phyloP scores from a whole-genome alignment of 2,888 invertebrate genomes.

The Eupithecia centaureata region DNA sequence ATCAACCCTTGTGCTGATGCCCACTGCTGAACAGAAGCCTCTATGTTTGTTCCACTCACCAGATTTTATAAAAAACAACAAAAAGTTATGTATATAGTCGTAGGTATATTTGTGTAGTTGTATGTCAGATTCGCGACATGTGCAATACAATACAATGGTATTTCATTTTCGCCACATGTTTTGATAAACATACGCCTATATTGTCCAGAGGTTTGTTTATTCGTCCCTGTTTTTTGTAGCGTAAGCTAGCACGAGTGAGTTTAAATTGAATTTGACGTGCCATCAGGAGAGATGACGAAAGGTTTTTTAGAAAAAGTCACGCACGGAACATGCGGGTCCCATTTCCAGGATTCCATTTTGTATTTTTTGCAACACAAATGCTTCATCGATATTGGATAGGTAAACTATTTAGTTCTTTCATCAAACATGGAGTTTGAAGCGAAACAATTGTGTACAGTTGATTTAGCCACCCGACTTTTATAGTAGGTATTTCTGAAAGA shows the following conservation, averaged over 20 bases:
- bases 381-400: not conserved
- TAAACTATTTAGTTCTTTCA: not conserved
- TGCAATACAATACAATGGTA: too few species aligned
- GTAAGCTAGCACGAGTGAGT: slow-evolving; percentile 14
- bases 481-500: too few species aligned
- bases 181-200: not conserved
- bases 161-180: too few species aligned
- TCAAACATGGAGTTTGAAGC: not conserved
- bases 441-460: too few species aligned
- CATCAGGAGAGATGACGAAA: slow-evolving; percentile 17
- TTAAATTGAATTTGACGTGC: slow-evolving; percentile 26
- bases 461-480: too few species aligned
- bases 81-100: too few species aligned
- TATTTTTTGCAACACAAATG: not conserved
- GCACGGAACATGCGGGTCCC: not conserved
- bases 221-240: not conserved
- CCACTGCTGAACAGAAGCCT: too few species aligned
- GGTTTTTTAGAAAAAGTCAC: slow-evolving; percentile 19
- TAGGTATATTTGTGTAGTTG: too few species aligned
- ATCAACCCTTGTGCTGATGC: too few species aligned
- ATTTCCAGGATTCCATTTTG: not conserved
- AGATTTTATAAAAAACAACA: too few species aligned
- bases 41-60: too few species aligned
- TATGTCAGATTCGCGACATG: too few species aligned
- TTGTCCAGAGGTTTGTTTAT: not conserved